Base-by-base conservation (phyloP, 1,140 invertebrate genomes). In the Pantala flavescens region DNA sequence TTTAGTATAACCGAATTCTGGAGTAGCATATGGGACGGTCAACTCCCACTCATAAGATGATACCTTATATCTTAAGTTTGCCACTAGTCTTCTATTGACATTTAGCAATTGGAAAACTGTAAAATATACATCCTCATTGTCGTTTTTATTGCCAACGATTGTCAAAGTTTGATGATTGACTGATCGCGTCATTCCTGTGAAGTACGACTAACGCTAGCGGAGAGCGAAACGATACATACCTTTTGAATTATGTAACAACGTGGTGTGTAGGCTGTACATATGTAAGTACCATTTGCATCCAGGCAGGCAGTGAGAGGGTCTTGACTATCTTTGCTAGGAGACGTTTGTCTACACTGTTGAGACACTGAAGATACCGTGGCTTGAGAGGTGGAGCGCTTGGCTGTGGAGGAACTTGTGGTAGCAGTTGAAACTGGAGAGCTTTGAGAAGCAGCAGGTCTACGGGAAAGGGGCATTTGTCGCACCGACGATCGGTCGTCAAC, bases 201-300 rank as follows among this genome's bases (percentile, higher is more conserved):
- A 9, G 2, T 36, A 5, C 9, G 28, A 36, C 28, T 36, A 36
- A 36, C 28, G 28, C 28, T 5, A n/a, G n/a, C n/a, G n/a, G n/a
- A 36, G 28, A 36, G 9, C 9, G 28, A 36, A 36, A 36, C 28
- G 9, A 36, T 36, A 36, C 75, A 75, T 80, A 88, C 87, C 85
- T 88, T 88, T 78, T 87, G 86, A 70, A 88, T 87, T 78, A 88
- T 86, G 81, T 86, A 88, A 80, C 86, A 87, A 71, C 86, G 80
- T 3, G 87, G 86, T 77, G 85, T 86, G 80, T 86, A 88, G 2
- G 86, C 83, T 21, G 85, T 87, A 78, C 87, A 87, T 74, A 88
- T 84, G 80, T 87, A 88, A 23, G 86, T 87, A 43, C 85, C 85
- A 78, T 86, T 84, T 12, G 85, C 83, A 77, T 87, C 86, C 10